A percentile compares a stretch with the other conserved stretches of the same genome.
These are phyloP conservation scores for Rhadina sibilatrix DNA, from an alignment of 2,113 vertebrate species.

Conservation along the genomic window DNA sequence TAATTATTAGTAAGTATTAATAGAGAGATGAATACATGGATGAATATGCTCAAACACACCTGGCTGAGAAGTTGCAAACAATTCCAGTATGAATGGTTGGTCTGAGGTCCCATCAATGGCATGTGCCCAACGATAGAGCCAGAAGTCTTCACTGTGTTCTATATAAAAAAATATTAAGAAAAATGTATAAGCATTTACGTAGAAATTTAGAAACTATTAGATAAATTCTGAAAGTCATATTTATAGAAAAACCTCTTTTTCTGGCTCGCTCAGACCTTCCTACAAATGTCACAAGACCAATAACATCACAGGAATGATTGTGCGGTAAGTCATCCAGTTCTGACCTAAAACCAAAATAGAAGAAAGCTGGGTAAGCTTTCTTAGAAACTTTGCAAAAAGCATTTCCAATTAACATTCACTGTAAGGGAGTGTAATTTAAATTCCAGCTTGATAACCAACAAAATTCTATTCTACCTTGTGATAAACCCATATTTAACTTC, in stretches of 20 bases:
- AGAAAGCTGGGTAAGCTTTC: background rate
- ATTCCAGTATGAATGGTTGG: constrained; percentile 85
- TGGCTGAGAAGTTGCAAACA: constrained; percentile 91
- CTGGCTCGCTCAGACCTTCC: constrained; percentile 85
- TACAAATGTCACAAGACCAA: constrained; percentile 89
- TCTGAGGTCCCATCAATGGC: constrained; percentile 84
- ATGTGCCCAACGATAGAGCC: constrained; percentile 90
- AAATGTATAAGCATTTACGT: background rate
- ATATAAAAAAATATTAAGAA: constrained; percentile 37
- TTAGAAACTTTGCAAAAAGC: background rate
- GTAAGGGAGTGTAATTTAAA: background rate
- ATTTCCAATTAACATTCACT: background rate
- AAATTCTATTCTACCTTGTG: constrained; percentile 76
- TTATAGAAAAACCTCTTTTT: constrained; percentile 73
- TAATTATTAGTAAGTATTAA: constrained; percentile 4
- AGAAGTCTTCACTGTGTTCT: constrained; percentile 86
- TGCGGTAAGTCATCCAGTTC: constrained; percentile 77
- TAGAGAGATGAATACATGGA: constrained; percentile 78
- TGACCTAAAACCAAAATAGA: constrained; percentile 72
- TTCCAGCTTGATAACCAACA: background rate
- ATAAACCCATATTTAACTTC: constrained; percentile 82
- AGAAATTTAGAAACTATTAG: background rate
- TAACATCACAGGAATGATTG: constrained; percentile 83
- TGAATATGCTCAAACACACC: constrained; percentile 87
- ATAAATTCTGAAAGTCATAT: background rate